phyloP scores from a whole-genome alignment of 2,797 vertebrate species.

The Anas acuta region DNA sequence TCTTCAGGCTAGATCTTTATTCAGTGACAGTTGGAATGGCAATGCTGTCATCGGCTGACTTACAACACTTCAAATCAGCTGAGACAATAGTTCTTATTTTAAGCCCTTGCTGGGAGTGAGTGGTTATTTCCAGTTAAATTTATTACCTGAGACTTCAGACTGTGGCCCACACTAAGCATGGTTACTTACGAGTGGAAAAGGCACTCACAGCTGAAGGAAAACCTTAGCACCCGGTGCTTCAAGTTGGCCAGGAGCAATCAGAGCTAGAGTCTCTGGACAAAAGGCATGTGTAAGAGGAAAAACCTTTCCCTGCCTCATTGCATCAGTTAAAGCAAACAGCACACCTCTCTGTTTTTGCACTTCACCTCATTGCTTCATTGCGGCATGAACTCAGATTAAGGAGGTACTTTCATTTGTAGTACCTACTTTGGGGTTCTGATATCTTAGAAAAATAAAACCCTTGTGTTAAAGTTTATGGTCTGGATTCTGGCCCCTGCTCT shows the following conservation, averaged over 20 bases:
- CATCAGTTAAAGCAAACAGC: background rate
- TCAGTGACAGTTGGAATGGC: accelerated
- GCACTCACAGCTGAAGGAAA: background rate
- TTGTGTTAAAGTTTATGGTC: background rate
- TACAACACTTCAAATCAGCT: background rate
- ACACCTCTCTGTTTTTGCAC: background rate
- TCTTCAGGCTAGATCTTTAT: background rate
- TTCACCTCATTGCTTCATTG: background rate
- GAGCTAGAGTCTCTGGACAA: background rate
- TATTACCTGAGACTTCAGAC: background rate
- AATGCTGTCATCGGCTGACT: accelerated
- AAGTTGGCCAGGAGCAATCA: background rate
- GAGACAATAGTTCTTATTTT: background rate
- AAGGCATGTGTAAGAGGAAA: background rate
- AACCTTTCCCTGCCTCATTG: background rate
- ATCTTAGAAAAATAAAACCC: background rate
- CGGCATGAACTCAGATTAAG: background rate
- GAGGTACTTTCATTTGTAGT: background rate
- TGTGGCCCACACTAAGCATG: background rate
- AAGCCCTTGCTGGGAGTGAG: background rate
- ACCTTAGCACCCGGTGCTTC: background rate
- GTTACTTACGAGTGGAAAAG: background rate
- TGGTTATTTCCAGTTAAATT: background rate
- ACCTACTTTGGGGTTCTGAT: background rate
- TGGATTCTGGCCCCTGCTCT: background rate